Conservation (phyloP, 1,140 invertebrate species). For the Micrasema minimum region DNA sequence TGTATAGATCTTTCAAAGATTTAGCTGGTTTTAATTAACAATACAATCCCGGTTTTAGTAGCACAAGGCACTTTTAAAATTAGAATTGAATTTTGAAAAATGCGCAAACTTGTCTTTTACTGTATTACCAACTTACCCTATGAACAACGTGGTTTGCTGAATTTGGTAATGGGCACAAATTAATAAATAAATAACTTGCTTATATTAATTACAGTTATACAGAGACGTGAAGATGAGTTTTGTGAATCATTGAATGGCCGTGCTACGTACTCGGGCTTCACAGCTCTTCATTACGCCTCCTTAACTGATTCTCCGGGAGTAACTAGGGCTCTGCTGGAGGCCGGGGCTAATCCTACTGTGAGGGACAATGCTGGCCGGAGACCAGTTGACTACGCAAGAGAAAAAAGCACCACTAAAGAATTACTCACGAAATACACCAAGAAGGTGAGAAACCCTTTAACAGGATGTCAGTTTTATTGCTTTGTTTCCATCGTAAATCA, state of each 20-base stretch:
- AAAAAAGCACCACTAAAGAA: conserved; percentile 58
- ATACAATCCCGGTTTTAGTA: too few relatives aligned
- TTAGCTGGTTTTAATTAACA: too few relatives aligned
- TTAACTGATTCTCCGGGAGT: conserved; percentile 76
- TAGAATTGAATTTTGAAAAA: too few relatives aligned
- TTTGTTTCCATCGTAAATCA: too few relatives aligned
- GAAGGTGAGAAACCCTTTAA: conserved; percentile 52
- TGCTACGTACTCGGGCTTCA: conserved; percentile 86
- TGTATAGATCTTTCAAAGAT: too few relatives aligned
- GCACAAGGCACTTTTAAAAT: too few relatives aligned
- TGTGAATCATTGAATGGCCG: conserved; percentile 77
- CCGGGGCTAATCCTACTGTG: conserved; percentile 76
- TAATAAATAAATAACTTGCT: too few relatives aligned
- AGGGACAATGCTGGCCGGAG: conserved; percentile 83
- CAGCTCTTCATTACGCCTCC: conserved; percentile 90
- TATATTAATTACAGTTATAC: conserved; percentile 66
- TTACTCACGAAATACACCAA: conserved; percentile 47
- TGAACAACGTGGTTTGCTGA: too few relatives aligned
- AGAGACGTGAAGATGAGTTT: conserved; percentile 83
- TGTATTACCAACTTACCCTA: too few relatives aligned
- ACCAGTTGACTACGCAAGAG: conserved; percentile 80
- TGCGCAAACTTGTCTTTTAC: too few relatives aligned
- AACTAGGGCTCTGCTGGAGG: conserved; percentile 71
- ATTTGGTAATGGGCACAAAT: too few relatives aligned
- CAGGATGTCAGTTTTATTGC: too few relatives aligned